Conservation (phyloP, 2,113 vertebrate genomes). For the Felis catus region F.catus_Fca126_mat1.0 CM031412.1:166449501-166450000, state of each 20-base stretch:
- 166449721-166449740: too few relatives aligned
- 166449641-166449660: not conserved
- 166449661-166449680: too few relatives aligned
- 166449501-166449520: not conserved
- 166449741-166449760: too few relatives aligned
- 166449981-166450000: not conserved
- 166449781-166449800: too few relatives aligned
- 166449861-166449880: not conserved
- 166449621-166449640: not conserved
- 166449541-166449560: not conserved
- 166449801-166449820: too few relatives aligned
- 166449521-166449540: not conserved
- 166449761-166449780: too few relatives aligned
- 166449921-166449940: not conserved
- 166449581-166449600: not conserved
- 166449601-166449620: not conserved
- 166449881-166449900: conserved; percentile 8
- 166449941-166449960: not conserved
- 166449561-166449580: not conserved
- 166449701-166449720: too few relatives aligned
- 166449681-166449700: too few relatives aligned
- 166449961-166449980: not conserved
- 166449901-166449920: not conserved
- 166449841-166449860: too few relatives aligned
- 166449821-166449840: too few relatives aligned